phyloP scores from a whole-genome alignment of 1,140 invertebrate species.

The Drosophila neocordata region DNA sequence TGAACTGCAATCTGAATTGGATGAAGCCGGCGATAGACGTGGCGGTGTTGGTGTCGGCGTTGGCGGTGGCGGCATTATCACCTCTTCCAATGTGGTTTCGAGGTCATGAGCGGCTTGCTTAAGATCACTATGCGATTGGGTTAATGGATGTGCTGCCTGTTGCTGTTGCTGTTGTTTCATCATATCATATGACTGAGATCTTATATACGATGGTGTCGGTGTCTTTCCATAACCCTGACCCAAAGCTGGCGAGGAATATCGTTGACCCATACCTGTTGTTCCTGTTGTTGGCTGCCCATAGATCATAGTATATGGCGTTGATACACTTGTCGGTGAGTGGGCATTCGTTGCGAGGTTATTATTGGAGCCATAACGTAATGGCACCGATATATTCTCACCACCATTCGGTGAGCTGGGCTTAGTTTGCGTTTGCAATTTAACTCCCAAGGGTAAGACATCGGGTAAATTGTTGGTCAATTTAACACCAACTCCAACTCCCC shows the following conservation, averaged over 20 bases:
- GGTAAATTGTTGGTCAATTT: conserved; percentile 83
- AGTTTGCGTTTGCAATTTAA: conserved; percentile 81
- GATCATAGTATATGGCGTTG: conserved; percentile 59
- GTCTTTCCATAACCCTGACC: conserved; percentile 46
- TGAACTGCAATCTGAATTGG: conserved; percentile 71
- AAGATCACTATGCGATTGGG: conserved; percentile 81
- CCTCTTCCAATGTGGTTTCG: conserved; percentile 76
- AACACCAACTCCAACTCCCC: conserved; percentile 35
- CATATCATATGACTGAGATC: conserved; percentile 80
- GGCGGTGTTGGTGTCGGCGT: conserved; percentile 36
- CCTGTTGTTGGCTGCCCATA: conserved; percentile 41
- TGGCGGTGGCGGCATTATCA: conserved; percentile 25
- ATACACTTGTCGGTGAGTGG: conserved; percentile 53
- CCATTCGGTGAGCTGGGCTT: conserved; percentile 64
- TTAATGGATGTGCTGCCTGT: conserved; percentile 64
- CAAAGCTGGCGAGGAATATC: conserved; percentile 71
- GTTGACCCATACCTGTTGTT: conserved; percentile 45
- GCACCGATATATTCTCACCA: conserved; percentile 42
- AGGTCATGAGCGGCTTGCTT: conserved; percentile 75
- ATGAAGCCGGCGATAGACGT: conserved; percentile 65
- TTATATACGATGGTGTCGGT: conserved; percentile 54
- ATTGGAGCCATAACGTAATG: conserved; percentile 78
- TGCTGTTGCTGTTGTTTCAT: conserved; percentile 38
- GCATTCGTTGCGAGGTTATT: conserved; percentile 68
- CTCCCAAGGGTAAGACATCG: conserved; percentile 84